Evolutionary conservation across 2,888 invertebrate genomes (phyloP).

Genomic region (Drosophila colorata): DNA sequence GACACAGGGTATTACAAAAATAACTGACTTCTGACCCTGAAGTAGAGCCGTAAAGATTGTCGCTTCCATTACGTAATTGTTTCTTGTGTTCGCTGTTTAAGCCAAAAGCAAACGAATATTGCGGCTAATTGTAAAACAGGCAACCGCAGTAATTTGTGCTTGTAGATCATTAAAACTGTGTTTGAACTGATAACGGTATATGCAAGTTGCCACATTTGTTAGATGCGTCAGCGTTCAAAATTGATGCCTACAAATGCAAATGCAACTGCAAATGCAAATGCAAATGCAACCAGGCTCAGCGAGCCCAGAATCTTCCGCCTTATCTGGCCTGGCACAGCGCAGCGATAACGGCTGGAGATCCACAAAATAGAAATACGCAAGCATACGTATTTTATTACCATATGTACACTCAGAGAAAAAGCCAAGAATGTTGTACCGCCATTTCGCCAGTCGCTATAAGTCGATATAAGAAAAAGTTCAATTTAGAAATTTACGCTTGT

Average conservation of each 20-base stretch:
- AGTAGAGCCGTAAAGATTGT: conserved; percentile 17
- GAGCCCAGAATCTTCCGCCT: conserved; percentile 5
- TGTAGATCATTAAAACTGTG: neutral
- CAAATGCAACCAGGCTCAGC: neutral
- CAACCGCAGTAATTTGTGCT: neutral
- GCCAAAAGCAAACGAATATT: conserved; percentile 14
- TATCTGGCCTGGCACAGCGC: conserved; percentile 2
- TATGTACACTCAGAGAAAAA: neutral
- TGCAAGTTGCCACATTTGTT: neutral
- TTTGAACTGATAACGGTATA: conserved; percentile 5
- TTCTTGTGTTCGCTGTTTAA: neutral
- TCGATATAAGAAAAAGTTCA: too few species aligned
- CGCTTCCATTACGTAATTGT: conserved; percentile 14
- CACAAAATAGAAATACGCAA: neutral
- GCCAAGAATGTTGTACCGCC: too few species aligned
- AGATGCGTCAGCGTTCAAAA: conserved; percentile 3
- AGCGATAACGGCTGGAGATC: neutral
- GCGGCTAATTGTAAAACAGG: conserved; percentile 3
- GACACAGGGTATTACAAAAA: neutral
- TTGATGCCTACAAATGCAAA: neutral
- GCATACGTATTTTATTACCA: neutral
- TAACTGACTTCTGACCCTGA: conserved; percentile 26
- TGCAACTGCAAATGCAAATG: conserved; percentile 3
- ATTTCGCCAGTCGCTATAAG: too few species aligned
- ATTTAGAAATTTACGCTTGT: too few species aligned